Conservation (phyloP, 2,797 vertebrate genomes). For the Catharus ustulatus region DNA sequence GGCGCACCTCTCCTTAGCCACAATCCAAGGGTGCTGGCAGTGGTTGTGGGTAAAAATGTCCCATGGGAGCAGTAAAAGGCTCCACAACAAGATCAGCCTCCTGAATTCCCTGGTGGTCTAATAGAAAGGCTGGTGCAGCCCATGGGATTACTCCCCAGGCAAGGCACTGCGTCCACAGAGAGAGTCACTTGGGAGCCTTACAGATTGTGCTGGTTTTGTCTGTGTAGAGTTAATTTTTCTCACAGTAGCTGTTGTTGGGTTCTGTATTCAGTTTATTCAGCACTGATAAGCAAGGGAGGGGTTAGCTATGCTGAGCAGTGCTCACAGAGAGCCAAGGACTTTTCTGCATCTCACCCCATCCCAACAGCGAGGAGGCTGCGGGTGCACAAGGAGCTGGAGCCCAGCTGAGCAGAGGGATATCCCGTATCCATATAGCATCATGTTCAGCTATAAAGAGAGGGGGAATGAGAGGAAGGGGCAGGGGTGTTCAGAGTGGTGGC, state of each 20-base stretch:
- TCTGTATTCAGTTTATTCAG: background rate
- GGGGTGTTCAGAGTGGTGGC: background rate
- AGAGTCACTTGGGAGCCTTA: background rate
- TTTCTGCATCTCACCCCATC: background rate
- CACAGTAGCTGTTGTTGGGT: background rate
- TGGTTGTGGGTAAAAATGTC: background rate
- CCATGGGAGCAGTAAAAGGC: background rate
- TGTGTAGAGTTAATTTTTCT: background rate
- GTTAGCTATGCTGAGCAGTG: background rate
- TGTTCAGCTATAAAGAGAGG: background rate
- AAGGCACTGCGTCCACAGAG: background rate
- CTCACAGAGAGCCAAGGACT: background rate
- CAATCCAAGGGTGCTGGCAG: background rate
- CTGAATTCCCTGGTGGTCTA: background rate
- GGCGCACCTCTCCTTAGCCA: background rate
- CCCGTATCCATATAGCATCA: background rate
- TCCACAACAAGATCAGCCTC: background rate
- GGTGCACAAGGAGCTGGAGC: too few species aligned
- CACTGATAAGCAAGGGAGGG: background rate
- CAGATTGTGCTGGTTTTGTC: background rate
- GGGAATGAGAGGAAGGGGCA: background rate
- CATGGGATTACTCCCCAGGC: background rate
- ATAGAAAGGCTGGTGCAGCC: background rate
- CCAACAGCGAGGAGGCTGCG: fast-evolving
- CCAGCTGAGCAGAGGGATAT: background rate